Evolutionary conservation across 2,797 vertebrate species (phyloP).

Genomic region (Melanotaenia parkinsoni): DNA sequence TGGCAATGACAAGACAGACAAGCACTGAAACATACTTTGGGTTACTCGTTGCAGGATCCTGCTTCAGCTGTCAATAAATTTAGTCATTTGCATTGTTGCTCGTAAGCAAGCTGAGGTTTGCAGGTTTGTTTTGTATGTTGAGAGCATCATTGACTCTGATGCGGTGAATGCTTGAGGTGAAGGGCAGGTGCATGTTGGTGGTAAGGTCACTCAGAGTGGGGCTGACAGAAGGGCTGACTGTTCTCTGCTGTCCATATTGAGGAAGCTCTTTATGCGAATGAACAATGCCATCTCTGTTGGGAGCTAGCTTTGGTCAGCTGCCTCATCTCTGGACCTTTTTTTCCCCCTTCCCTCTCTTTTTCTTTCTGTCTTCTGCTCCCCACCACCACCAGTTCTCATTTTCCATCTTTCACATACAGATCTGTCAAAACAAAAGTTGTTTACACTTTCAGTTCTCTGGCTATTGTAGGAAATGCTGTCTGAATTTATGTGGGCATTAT

Average conservation of each 20-base stretch:
- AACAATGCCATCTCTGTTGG: slow-evolving; percentile 81
- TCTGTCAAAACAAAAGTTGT: slow-evolving; percentile 28
- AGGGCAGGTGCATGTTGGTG: slow-evolving; percentile 66
- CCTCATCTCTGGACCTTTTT: slow-evolving; percentile 36
- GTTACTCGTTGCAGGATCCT: too few species aligned
- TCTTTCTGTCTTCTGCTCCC: too few species aligned
- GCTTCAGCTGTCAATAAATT: neutral
- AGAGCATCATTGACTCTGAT: slow-evolving; percentile 30
- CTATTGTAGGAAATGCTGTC: neutral
- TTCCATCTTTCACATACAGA: slow-evolving; percentile 49
- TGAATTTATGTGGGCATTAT: neutral
- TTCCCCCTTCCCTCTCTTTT: neutral
- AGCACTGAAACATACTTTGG: neutral
- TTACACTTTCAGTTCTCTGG: neutral
- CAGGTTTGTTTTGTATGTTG: neutral
- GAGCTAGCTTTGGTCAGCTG: slow-evolving; percentile 60
- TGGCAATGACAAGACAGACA: neutral
- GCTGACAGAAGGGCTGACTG: slow-evolving; percentile 74
- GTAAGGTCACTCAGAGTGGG: slow-evolving; percentile 59
- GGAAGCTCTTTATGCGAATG: slow-evolving; percentile 70
- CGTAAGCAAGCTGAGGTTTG: neutral
- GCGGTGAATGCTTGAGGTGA: slow-evolving; percentile 51
- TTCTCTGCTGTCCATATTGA: slow-evolving; percentile 71
- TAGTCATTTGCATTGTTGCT: neutral
- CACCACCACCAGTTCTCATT: slow-evolving; percentile 11